Percentiles rank a stretch among this genome's conserved stretches.
phyloP scores from a whole-genome alignment of 2,797 vertebrate species.

The Darevskia mixta region DNA sequence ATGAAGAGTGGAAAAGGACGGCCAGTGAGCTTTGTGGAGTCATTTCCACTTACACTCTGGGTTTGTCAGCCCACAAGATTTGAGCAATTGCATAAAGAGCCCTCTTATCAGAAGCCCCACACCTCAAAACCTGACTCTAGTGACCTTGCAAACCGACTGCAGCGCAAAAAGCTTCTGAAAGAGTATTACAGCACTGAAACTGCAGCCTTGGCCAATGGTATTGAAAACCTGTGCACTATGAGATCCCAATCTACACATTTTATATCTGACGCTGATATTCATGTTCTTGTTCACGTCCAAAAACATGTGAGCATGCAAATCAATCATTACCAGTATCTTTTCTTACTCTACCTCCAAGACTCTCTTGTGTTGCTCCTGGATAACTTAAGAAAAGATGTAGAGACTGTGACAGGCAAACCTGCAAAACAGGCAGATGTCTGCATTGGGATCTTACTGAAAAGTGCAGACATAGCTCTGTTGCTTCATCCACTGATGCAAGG shows the following conservation, averaged over 20 bases:
- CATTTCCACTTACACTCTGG: conserved; percentile 95
- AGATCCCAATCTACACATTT: conserved; percentile 70
- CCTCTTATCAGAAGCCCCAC: conserved; percentile 64
- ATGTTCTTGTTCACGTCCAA: conserved; percentile 90
- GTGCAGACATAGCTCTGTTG: conserved; percentile 92
- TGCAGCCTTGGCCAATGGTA: conserved; percentile 77
- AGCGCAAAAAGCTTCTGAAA: conserved; percentile 91
- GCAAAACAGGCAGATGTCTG: conserved; percentile 83
- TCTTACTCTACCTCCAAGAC: conserved; percentile 92
- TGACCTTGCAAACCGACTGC: conserved; percentile 86
- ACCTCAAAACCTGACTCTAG: conserved; percentile 87
- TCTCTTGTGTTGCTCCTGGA: conserved; percentile 90
- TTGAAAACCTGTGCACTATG: conserved; percentile 77
- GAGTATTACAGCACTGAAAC: conserved; percentile 91
- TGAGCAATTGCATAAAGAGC: conserved; percentile 84
- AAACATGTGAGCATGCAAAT: conserved; percentile 93
- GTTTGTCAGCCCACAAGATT: conserved; percentile 90
- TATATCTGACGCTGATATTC: conserved; percentile 85
- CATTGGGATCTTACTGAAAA: conserved; percentile 90
- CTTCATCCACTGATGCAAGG: conserved; percentile 87
- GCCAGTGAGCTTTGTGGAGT: conserved; percentile 93
- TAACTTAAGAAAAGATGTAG: conserved; percentile 90
- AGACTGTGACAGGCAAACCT: conserved; percentile 84
- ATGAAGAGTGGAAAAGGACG: conserved; percentile 89
- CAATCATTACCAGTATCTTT: conserved; percentile 94